Conservation (phyloP, 2,113 vertebrate species). For the Poicephalus meyeri region DNA sequence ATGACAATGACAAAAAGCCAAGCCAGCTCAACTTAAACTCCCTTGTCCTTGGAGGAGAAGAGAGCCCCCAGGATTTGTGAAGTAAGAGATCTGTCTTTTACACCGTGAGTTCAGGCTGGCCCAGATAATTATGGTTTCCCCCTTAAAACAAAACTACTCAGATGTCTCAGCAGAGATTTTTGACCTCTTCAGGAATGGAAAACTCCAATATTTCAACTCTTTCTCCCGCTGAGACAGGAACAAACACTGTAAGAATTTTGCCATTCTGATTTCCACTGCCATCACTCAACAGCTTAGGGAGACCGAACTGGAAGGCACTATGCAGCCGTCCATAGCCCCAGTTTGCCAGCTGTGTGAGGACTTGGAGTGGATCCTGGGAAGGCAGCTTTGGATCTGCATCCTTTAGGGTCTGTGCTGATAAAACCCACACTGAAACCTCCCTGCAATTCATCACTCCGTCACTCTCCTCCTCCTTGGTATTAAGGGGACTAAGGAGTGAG, state of each 20-base stretch:
- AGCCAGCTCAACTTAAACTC: background rate
- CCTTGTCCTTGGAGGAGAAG: background rate
- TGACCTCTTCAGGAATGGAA: background rate
- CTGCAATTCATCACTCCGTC: background rate
- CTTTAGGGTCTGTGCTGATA: background rate
- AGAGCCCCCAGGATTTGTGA: background rate
- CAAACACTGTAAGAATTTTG: background rate
- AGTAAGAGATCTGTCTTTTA: background rate
- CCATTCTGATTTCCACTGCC: background rate
- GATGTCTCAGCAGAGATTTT: background rate
- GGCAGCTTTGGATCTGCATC: background rate
- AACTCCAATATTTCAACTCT: background rate
- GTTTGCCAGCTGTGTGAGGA: background rate
- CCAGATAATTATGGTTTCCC: background rate
- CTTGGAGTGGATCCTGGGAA: background rate
- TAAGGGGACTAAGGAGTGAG: background rate
- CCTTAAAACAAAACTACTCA: background rate
- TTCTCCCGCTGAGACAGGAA: background rate
- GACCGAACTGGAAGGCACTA: background rate
- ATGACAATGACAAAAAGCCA: background rate
- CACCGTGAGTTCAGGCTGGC: background rate
- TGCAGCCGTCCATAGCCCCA: background rate
- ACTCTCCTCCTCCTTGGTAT: background rate
- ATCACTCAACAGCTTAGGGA: background rate
- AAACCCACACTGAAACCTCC: fast-evolving